These are phyloP conservation scores for Furcifer pardalis DNA, from an alignment of 2,797 vertebrate genomes.

Conservation along the genomic window DNA sequence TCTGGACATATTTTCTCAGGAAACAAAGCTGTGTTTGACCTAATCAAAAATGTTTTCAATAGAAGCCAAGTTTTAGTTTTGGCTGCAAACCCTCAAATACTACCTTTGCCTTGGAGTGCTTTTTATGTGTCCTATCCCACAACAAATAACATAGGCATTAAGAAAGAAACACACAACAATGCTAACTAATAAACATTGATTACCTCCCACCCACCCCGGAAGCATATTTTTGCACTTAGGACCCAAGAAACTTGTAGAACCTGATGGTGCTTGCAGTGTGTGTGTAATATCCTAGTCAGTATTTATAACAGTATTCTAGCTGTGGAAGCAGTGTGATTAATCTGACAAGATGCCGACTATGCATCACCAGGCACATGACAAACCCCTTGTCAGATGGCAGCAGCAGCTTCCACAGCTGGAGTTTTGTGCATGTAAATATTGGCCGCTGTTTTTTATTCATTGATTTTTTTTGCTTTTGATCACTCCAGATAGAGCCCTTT, in stretches of 20 bases:
- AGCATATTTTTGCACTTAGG: background rate
- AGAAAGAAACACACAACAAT: background rate
- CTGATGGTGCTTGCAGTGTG: background rate
- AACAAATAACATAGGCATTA: background rate
- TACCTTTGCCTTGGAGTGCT: background rate
- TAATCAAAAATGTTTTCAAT: background rate
- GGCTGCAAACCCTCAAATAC: background rate
- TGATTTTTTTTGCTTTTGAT: background rate
- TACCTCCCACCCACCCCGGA: background rate
- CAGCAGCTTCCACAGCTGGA: no score
- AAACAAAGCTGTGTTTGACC: constrained; percentile 18
- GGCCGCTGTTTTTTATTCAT: background rate
- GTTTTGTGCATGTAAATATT: background rate
- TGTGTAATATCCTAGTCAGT: no score
- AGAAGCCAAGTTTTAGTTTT: no score
- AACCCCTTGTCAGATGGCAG: no score
- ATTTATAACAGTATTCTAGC: no score
- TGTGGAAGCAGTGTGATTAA: no score
- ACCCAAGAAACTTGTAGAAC: background rate
- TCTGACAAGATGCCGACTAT: no score
- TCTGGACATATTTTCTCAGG: background rate
- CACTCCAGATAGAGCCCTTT: background rate
- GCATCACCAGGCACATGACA: no score
- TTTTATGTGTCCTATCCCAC: background rate
- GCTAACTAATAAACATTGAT: background rate